These are phyloP conservation scores for Mus spicilegus DNA, from an alignment of 2,113 vertebrate species.

Conservation along the genomic window DNA sequence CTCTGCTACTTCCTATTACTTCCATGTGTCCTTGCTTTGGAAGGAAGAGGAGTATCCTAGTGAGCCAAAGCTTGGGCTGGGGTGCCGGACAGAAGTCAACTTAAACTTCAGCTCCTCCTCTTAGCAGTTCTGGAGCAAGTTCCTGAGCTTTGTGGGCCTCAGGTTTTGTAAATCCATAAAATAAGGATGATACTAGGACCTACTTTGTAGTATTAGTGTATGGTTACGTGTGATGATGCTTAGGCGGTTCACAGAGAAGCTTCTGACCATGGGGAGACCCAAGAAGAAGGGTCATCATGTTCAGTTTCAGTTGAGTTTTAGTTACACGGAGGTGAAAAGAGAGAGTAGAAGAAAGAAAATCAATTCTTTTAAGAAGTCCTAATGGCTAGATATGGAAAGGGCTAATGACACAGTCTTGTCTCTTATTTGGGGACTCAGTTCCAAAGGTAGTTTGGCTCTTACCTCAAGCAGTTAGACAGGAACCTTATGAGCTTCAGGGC, in stretches of 20 bases:
- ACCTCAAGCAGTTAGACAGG: rapidly evolving
- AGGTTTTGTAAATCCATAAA: constrained; percentile 17
- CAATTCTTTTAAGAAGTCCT: not conserved
- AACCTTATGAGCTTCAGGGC: not conserved
- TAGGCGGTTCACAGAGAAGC: not conserved
- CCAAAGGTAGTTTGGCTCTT: not conserved
- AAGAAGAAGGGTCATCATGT: not conserved
- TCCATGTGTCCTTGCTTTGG: constrained; percentile 39
- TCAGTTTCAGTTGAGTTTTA: not conserved
- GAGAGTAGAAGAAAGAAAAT: not conserved
- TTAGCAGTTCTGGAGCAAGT: not conserved
- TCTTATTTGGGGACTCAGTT: not conserved
- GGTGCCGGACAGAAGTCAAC: not conserved
- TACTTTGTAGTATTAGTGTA: not conserved
- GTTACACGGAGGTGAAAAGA: not conserved
- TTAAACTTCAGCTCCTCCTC: not conserved
- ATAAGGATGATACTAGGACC: not conserved
- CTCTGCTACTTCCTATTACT: not conserved
- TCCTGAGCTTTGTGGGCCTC: not conserved
- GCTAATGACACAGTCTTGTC: not conserved
- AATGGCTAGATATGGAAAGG: not conserved
- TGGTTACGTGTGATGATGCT: not conserved
- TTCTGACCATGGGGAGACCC: not conserved
- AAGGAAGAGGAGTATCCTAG: not conserved
- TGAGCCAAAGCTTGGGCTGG: not conserved